Conservation (phyloP, 2,888 invertebrate species). For the Sphecodes monilicornis region DNA sequence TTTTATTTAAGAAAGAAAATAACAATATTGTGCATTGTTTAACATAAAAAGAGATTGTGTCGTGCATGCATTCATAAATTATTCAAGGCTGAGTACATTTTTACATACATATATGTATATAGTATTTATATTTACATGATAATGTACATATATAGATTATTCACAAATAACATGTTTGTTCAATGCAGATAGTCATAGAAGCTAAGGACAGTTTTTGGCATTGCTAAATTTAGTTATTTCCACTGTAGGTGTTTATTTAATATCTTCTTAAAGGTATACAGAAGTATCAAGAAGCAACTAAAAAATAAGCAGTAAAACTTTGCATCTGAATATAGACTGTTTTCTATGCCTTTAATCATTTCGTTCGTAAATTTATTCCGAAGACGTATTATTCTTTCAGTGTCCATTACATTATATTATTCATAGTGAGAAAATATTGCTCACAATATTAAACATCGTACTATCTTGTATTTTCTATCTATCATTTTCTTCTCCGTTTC, state of each 20-base stretch:
- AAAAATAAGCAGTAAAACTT: slow-evolving; percentile 42
- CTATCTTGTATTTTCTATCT: slow-evolving; percentile 48
- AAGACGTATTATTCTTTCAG: slow-evolving; percentile 40
- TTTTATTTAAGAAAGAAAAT: slow-evolving; percentile 15
- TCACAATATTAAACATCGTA: slow-evolving; percentile 54
- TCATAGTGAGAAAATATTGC: slow-evolving; percentile 65
- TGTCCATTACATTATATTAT: slow-evolving; percentile 48
- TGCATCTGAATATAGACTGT: slow-evolving; percentile 46
- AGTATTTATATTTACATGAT: slow-evolving; percentile 81
- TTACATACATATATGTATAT: slow-evolving; percentile 59
- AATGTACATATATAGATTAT: slow-evolving; percentile 78
- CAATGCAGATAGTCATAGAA: slow-evolving; percentile 39
- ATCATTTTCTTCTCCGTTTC: slow-evolving; percentile 32
- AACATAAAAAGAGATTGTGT: slow-evolving; percentile 18
- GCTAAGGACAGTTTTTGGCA: slow-evolving; percentile 53
- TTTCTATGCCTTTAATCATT: slow-evolving; percentile 19
- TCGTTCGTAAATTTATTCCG: slow-evolving; percentile 32
- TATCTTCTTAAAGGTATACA: slow-evolving; percentile 70
- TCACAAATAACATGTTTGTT: slow-evolving; percentile 63
- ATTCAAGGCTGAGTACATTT: slow-evolving; percentile 27
- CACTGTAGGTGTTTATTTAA: slow-evolving; percentile 72
- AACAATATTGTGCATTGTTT: background rate
- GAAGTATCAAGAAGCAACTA: slow-evolving; percentile 71
- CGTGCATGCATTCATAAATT: slow-evolving; percentile 28
- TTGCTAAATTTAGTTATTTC: slow-evolving; percentile 42